phyloP scores from a whole-genome alignment of 2,113 vertebrate genomes.

The Promerops cafer region DNA sequence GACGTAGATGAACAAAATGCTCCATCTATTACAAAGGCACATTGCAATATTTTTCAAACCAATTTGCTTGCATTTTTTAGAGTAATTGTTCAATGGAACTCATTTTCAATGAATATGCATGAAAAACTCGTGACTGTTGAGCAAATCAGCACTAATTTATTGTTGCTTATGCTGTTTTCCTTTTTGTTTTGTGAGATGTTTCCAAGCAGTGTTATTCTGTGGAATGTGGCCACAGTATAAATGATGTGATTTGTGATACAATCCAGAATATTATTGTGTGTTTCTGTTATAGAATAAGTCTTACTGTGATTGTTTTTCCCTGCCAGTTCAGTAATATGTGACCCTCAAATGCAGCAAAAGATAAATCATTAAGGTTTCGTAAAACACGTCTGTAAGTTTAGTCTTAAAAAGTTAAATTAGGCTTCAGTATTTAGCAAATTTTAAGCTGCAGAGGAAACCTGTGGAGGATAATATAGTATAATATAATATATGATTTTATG shows the following conservation, averaged over 20 bases:
- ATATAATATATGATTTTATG: background rate
- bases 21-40: background rate
- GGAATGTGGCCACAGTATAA: background rate
- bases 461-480: background rate
- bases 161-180: background rate
- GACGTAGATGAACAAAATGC: background rate
- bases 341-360: background rate
- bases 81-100: background rate
- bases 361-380: background rate
- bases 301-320: background rate
- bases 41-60: background rate
- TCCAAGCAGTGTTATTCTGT: background rate
- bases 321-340: background rate
- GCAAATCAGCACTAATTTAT: background rate
- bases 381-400: background rate
- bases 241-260: background rate
- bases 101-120: background rate
- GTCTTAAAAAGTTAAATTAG: background rate
- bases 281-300: background rate
- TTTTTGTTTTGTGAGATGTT: background rate
- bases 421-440: background rate
- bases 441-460: background rate
- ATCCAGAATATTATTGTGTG: background rate
- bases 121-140: background rate
- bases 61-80: background rate